Base-by-base conservation (phyloP, 2,797 vertebrate genomes). In the Acipenser transmontanus region DNA sequence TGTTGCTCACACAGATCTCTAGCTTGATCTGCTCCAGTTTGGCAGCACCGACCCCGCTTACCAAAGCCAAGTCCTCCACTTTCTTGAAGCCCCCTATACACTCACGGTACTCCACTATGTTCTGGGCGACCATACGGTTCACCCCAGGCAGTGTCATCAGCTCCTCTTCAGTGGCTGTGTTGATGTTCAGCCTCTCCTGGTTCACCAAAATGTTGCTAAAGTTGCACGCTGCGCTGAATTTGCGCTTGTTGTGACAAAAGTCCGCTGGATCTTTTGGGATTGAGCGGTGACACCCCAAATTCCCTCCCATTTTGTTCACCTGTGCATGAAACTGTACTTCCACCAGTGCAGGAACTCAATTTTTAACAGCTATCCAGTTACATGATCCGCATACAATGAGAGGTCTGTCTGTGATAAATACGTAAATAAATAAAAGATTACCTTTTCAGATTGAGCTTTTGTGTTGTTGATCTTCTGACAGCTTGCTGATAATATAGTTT, bases 91-190 rank as follows among this genome's bases (percentile, higher is more conserved):
- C 97, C 0, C 91, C 94, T 4, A 98, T 98, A 54, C 93, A 93
- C 72, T 94, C 92, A 1, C 97, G 91, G 82, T 98, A 96, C 78
- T 95, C 92, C 82, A 98, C 96, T 8, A 99, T 96, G 74, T 92
- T 95, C 76, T 91, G 93, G 1, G 96, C 95, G 59, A 99, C 93
- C 0, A 77, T 63, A 8, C 96, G 91, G 59, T 85, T 94, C 68
- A 99, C 94, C 1, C 95, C 97, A 0, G 95, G 97, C 0, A 99
- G 88, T 1, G 97, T 99, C 97, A 99, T 99, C 73, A 99, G 93
- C 68, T 98, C 95, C 84, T 99, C 96, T 82, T 97, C 97, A 0
- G 94, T 95, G 74, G 95, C 95, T 0, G 87, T 86, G 87, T 98
- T 99, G 87, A 99, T 97, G 87, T 99, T 96, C 6, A 99, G 89